A percentile compares a stretch with the other conserved stretches of the same genome.
Conservation (phyloP, 1,140 invertebrate genomes). For the Glossosoma conforme region DNA sequence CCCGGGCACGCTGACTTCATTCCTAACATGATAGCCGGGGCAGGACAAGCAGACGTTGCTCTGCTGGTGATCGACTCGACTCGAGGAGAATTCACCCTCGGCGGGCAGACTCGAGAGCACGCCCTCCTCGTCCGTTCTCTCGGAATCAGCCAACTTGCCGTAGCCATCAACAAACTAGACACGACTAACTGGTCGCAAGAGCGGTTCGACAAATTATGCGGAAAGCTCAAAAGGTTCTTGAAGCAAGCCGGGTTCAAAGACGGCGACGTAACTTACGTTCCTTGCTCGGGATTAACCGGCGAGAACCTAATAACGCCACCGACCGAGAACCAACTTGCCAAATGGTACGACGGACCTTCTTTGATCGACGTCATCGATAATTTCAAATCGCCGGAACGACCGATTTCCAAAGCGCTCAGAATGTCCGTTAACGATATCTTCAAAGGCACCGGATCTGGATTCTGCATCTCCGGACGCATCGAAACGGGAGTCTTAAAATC, state of each 20-base stretch:
- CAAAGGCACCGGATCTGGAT: conserved; percentile 83
- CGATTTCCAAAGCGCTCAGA: conserved; percentile 86
- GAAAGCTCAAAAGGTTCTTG: conserved; percentile 82
- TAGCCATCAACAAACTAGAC: conserved; percentile 84
- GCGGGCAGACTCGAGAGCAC: conserved; percentile 97
- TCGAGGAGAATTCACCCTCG: conserved; percentile 94
- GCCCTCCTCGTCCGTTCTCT: conserved; percentile 85
- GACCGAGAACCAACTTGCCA: conserved; percentile 59
- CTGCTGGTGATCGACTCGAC: conserved; percentile 94
- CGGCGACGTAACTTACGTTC: conserved; percentile 83
- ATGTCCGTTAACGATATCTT: conserved; percentile 92
- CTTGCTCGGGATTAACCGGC: conserved; percentile 91
- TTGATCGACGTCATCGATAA: conserved; percentile 80
- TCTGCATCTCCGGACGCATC: conserved; percentile 84
- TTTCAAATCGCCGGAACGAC: conserved; percentile 77
- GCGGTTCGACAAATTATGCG: conserved; percentile 81
- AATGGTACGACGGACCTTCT: conserved; percentile 86
- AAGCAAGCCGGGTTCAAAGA: conserved; percentile 95
- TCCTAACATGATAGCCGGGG: conserved; percentile 98
- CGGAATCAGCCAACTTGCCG: conserved; percentile 81
- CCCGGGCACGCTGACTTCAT: conserved; percentile 99
- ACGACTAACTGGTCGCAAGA: conserved; percentile 74
- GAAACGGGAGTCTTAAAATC: conserved; percentile 84
- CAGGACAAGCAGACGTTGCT: conserved; percentile 95
- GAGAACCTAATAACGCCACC: conserved; percentile 80